These are phyloP conservation scores for Homarus gammarus DNA, from an alignment of 2,888 invertebrate genomes.

Conservation along the genomic window DNA sequence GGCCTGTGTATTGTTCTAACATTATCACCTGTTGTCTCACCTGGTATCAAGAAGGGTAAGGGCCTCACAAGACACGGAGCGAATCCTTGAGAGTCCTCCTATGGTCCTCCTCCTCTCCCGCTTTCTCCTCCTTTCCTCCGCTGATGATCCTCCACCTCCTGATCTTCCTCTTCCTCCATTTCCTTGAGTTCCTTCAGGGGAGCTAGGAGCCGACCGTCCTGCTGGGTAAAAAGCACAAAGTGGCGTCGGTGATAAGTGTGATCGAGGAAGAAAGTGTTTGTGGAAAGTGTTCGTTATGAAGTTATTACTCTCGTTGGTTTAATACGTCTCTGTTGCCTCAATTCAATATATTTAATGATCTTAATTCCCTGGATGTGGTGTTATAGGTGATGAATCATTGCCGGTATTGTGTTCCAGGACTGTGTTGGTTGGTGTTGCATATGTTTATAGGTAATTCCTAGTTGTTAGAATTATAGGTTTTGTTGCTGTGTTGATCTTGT, in stretches of 20 bases:
- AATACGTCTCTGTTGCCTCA: too few species aligned
- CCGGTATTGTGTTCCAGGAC: too few species aligned
- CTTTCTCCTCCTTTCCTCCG: slow-evolving; percentile 56
- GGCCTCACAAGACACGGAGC: slow-evolving; percentile 69
- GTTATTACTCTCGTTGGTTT: background rate
- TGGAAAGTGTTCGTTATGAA: background rate
- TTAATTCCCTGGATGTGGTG: too few species aligned
- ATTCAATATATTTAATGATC: too few species aligned
- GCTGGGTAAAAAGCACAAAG: background rate
- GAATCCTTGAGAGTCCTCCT: slow-evolving; percentile 37
- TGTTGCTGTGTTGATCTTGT: too few species aligned
- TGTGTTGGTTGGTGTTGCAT: too few species aligned
- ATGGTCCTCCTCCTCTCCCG: slow-evolving; percentile 51
- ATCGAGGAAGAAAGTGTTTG: background rate
- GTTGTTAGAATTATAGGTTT: too few species aligned
- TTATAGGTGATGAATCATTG: too few species aligned
- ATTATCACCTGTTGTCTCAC: background rate
- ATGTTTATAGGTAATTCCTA: too few species aligned
- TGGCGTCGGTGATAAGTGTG: background rate
- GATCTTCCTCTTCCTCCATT: slow-evolving; percentile 21
- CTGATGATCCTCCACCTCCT: slow-evolving; percentile 9
- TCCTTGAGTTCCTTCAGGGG: background rate
- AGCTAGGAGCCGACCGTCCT: slow-evolving; percentile 4
- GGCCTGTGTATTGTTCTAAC: background rate
- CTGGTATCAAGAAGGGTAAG: slow-evolving; percentile 55